Percentiles rank a stretch among this genome's conserved stretches.
phyloP scores from a whole-genome alignment of 1,140 invertebrate genomes.

The Charaxes varanes region DNA sequence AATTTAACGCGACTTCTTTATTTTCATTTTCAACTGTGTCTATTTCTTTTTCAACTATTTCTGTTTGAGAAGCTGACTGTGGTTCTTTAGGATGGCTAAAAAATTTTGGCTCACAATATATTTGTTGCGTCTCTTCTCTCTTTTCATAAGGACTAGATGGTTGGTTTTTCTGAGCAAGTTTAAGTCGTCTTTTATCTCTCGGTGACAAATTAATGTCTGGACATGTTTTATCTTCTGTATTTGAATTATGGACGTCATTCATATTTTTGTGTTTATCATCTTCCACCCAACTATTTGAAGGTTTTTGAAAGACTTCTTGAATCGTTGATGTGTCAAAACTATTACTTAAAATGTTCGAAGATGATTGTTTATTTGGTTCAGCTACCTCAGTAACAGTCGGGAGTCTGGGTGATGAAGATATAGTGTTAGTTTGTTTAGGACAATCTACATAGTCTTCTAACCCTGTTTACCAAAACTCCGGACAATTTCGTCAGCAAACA shows the following conservation, averaged over 20 bases:
- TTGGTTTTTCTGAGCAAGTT: neutral
- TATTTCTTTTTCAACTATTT: neutral
- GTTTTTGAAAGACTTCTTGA: conserved; percentile 19
- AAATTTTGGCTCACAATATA: neutral
- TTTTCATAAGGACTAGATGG: neutral
- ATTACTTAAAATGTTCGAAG: conserved; percentile 4
- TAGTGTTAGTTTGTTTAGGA: too few species aligned
- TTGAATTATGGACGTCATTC: neutral
- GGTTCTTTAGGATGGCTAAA: neutral
- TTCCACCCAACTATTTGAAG: conserved; percentile 29
- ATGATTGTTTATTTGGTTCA: conserved; percentile 32
- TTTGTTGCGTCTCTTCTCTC: neutral
- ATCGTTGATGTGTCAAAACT: conserved; percentile 1
- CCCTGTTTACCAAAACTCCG: too few species aligned
- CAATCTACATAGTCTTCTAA: too few species aligned
- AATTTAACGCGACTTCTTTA: conserved; percentile 1
- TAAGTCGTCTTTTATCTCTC: conserved; percentile 8
- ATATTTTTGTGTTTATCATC: neutral
- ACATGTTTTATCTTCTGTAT: conserved; percentile 1
- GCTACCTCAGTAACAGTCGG: conserved; percentile 51
- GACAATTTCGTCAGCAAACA: too few species aligned
- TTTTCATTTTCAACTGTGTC: neutral
- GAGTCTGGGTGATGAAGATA: conserved; percentile 34
- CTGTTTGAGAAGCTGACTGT: neutral
- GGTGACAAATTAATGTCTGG: neutral